These are phyloP conservation scores for Stomorhina lunata DNA, from an alignment of 2,888 invertebrate genomes.

Conservation along the genomic window DNA sequence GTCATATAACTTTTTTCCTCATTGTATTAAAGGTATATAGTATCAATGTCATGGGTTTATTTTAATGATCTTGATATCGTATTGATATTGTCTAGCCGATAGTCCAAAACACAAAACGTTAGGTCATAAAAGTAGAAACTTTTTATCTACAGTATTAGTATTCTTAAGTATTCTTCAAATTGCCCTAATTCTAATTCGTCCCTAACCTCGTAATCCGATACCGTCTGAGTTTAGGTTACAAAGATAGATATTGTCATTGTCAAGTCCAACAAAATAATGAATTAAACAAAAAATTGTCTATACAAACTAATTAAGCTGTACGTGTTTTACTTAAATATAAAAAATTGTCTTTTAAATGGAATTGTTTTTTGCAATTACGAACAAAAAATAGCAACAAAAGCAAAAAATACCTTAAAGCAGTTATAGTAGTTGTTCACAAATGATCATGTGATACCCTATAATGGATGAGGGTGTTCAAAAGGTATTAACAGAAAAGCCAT, in stretches of 20 bases:
- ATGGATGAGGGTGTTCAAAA: background rate
- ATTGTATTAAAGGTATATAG: no score
- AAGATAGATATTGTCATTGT: constrained; percentile 34
- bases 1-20: no score
- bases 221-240: constrained; percentile 1
- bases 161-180: no score
- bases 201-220: background rate
- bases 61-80: no score
- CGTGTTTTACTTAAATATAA: constrained; percentile 11
- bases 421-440: background rate
- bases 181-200: background rate
- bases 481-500: no score
- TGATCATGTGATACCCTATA: constrained; percentile 14
- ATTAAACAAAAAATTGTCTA: constrained; percentile 27
- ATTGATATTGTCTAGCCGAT: no score
- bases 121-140: no score
- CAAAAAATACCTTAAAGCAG: constrained; percentile 48
- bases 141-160: no score
- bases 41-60: no score
- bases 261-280: no score
- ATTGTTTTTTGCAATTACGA: constrained; percentile 51
- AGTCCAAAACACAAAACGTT: no score
- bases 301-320: constrained; percentile 30
- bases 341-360: constrained; percentile 37
- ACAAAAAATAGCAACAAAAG: constrained; percentile 19